These are phyloP conservation scores for Xiphophorus birchmanni DNA, from an alignment of 2,797 vertebrate genomes.

Conservation along the genomic window DNA sequence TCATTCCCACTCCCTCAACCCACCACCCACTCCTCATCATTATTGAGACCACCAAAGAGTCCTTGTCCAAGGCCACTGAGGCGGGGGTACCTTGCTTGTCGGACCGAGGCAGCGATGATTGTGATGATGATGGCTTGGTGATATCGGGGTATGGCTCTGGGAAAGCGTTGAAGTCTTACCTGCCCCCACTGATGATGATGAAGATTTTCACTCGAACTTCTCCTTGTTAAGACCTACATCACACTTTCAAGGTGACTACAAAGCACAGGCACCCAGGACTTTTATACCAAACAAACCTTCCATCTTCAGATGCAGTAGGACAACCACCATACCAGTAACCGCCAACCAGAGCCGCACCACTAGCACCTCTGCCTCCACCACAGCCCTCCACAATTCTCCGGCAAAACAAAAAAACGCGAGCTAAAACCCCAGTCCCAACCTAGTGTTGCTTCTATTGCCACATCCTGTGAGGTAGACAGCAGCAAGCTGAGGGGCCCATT, in stretches of 20 bases:
- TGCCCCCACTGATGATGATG: slow-evolving; percentile 98
- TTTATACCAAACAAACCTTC: slow-evolving; percentile 98
- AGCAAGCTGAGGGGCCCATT: slow-evolving; percentile 97
- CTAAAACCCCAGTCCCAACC: slow-evolving; percentile 95
- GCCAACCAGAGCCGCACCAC: slow-evolving; percentile 99
- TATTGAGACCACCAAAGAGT: slow-evolving; percentile 99
- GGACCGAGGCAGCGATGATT: slow-evolving; percentile 99
- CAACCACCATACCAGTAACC: slow-evolving; percentile 92
- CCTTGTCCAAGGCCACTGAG: slow-evolving; percentile 99
- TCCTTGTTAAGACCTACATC: slow-evolving; percentile 99
- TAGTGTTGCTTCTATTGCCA: slow-evolving; percentile 98
- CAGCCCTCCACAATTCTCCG: slow-evolving; percentile 84
- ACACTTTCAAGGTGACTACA: slow-evolving; percentile 99
- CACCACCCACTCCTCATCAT: slow-evolving; percentile 98
- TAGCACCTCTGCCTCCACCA: slow-evolving; percentile 90
- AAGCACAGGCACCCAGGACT: slow-evolving; percentile 97
- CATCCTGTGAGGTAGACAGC: slow-evolving; percentile 99
- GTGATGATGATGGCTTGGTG: slow-evolving; percentile 99
- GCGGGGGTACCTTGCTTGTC: slow-evolving; percentile 99
- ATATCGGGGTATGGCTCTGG: slow-evolving; percentile 99
- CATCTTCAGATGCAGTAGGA: slow-evolving; percentile 96
- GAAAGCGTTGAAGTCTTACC: slow-evolving; percentile 99
- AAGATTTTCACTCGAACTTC: slow-evolving; percentile 99
- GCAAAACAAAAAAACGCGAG: slow-evolving; percentile 98
- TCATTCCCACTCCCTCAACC: slow-evolving; percentile 96